Base-by-base conservation (phyloP, 2,888 invertebrate genomes). In the Chloroclysta siterata region DNA sequence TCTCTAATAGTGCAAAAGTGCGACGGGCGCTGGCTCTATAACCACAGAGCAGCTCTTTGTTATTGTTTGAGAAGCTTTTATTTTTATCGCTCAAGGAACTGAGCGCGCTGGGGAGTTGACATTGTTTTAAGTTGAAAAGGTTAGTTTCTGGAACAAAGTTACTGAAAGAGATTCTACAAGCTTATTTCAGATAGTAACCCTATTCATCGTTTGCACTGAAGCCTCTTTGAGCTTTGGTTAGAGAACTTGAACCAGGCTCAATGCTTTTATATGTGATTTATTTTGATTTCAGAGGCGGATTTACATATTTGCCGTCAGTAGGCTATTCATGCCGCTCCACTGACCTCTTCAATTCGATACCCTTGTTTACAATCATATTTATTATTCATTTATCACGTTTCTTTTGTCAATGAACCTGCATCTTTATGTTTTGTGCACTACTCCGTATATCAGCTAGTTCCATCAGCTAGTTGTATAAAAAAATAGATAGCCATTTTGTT, bases 31-130 rank as follows among this genome's bases (percentile, higher is more conserved):
- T 36, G 33, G 50, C 17, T 48, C 57, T 46, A 53, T 29, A 63
- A 63, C 54, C 68, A 65, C 66, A 60, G 61, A 53, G 69, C 65
- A 73, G 67, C 71, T 73, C 72, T 75, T 79, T 78, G 75, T 79
- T 79, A 78, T 75, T 79, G 79, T 78, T 77, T 74, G 72, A 75
- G 76, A 70, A 69, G 66, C 69, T 72, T 79, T 79, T 74, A 75
- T 78, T 79, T 76, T 77, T 75, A 75, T 73, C 63, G 71, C 62
- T 60, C 63, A 59, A 70, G 70, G 62, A 73, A 72, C 70, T 68
- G 60, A 61, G 67, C 63, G 51, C 63, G 63, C 33, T 33, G 6
- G 60, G 46, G 28, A 66, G 66, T 63, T 68, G 63, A 72, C 69
- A 68, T 69, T 70, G 69, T 70, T 69, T 65, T 60, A 60, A 50